phyloP scores from a whole-genome alignment of 2,888 invertebrate species.

The Heliothis peltigera region DNA sequence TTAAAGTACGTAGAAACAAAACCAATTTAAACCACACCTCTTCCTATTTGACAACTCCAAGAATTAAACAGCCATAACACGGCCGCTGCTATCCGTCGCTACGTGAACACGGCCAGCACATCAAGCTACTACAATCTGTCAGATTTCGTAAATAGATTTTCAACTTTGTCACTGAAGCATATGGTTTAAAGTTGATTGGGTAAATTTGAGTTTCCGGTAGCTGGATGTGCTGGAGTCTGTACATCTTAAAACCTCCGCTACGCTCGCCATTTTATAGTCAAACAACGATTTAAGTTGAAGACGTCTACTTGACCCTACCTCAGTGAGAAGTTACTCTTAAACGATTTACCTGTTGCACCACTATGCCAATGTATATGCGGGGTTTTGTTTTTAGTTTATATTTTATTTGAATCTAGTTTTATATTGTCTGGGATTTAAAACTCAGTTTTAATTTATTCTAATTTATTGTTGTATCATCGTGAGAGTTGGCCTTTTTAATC shows the following conservation, averaged over 20 bases:
- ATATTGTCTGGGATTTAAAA: too few relatives aligned
- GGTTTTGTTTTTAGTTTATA: background rate
- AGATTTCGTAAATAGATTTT: too few relatives aligned
- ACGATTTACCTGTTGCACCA: background rate
- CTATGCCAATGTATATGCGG: background rate
- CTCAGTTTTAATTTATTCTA: too few relatives aligned
- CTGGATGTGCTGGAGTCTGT: too few relatives aligned
- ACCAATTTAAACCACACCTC: background rate
- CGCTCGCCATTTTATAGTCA: background rate
- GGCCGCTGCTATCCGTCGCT: too few relatives aligned
- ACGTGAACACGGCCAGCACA: conserved; percentile 16
- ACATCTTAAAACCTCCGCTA: background rate
- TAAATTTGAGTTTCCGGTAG: too few relatives aligned
- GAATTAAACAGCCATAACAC: background rate
- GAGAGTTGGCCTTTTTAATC: too few relatives aligned
- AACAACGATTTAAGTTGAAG: background rate
- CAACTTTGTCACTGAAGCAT: too few relatives aligned
- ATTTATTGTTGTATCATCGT: too few relatives aligned
- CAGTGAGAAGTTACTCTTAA: background rate
- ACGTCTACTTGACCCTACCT: background rate
- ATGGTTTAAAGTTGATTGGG: too few relatives aligned
- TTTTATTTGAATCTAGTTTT: too few relatives aligned
- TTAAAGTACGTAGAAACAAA: background rate
- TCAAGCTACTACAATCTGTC: too few relatives aligned
- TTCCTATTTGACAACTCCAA: background rate